Percentiles rank a stretch among this genome's conserved stretches.
Conservation (phyloP, 2,888 invertebrate species). For the Hanleya hanleyi region DNA sequence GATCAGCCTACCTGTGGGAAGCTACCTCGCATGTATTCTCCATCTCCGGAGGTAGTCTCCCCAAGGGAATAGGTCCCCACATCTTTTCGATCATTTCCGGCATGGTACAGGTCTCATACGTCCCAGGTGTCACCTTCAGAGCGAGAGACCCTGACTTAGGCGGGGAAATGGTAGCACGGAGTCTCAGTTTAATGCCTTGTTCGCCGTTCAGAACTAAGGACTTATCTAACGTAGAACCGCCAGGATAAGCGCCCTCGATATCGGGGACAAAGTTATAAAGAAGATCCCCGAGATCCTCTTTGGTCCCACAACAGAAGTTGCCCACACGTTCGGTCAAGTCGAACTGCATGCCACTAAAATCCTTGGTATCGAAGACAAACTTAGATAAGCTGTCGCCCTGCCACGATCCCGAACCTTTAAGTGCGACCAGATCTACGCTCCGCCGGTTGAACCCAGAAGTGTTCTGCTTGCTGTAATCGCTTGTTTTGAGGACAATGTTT, state of each 20-base stretch:
- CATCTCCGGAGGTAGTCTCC: conserved; percentile 41
- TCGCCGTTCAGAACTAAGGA: background rate
- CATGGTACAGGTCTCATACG: conserved; percentile 63
- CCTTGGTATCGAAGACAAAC: background rate
- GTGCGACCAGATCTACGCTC: too few species aligned
- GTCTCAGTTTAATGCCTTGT: background rate
- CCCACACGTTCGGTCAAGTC: background rate
- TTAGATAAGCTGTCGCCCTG: background rate
- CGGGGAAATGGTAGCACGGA: background rate
- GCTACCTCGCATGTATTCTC: conserved; percentile 54
- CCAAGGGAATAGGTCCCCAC: conserved; percentile 54
- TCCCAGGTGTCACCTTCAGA: conserved; percentile 58
- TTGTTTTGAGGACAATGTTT: background rate
- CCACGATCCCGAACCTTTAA: too few species aligned
- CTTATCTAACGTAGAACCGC: background rate
- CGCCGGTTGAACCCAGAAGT: too few species aligned
- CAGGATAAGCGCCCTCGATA: background rate
- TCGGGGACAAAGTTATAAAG: background rate
- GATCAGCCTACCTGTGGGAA: conserved; percentile 46
- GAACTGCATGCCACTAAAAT: background rate
- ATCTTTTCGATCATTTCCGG: conserved; percentile 49
- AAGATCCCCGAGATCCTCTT: background rate
- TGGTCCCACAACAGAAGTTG: background rate
- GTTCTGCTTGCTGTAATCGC: too few species aligned
- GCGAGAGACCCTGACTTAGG: conserved; percentile 33